Base-by-base conservation (phyloP, 2,888 invertebrate genomes). In the Cataglyphis albicans region DNA sequence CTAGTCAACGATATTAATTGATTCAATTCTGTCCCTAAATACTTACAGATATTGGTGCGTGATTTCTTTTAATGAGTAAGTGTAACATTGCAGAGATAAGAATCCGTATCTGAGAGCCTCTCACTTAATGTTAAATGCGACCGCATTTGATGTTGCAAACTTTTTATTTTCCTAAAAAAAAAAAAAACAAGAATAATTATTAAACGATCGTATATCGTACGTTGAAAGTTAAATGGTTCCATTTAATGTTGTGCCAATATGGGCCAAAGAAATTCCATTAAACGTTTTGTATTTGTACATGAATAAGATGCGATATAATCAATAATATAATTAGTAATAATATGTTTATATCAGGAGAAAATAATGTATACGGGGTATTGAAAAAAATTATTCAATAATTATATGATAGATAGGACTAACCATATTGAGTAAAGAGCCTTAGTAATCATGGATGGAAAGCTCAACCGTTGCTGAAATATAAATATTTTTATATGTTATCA, bases 1-100 rank as follows among this genome's bases (percentile, higher is more conserved):
- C 41, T 61, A 68, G 44, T 32, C 41, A 63, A 41, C 81, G 52
- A 63, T 81, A 74, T 81, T 74, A 70, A 80, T 80, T 59, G 78
- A 59, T 59, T 35, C 78, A 68, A 78, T 78, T 78, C 10, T 41
- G 5, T 18, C 32, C 21, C 32, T 18, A 67, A 78, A 41, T 67
- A 70, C 70, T 61, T 25, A 21, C 59, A 18, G 59, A 41, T 57
- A 68, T 78, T 59, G 44, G 21, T n/a, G 41, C 2, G 68, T 44
- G 32, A 78, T 78, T 68, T 59, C 68, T 59, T 59, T 68, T 35
- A 32, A 41, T 15, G n/a, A 67, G 0, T 6, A 32, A 32, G 21
- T 55, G 65, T 21, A 44, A 70, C 48, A 44, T 80, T 44, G 35
- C 44, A 44, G 44, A 68, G 57, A 68, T 78, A 35, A 70, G 35